Evolutionary conservation across 2,888 invertebrate species (phyloP), one percentile per base, ranked within the genome.

Genomic region (Drosophila trichaetosa): DNA sequence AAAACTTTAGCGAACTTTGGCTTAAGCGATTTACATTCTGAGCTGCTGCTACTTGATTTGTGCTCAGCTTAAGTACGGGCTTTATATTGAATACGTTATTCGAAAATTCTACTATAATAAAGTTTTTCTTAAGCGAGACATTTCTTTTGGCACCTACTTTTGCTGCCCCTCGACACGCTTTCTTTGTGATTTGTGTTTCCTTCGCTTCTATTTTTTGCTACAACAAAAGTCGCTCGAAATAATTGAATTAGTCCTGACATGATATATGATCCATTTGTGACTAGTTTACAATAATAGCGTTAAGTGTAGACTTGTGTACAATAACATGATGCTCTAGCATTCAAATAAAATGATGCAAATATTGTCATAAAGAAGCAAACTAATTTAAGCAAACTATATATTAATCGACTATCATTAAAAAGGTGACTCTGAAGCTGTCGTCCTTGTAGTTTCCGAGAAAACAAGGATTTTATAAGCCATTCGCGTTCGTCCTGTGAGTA

Each of bases 241-340:
- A 90, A 90, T 85, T 86, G 84, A 83, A 89, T 80, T 69, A 65
- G 56, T 34, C 58, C 7, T 31, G 64, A 61, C 66, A 75, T 83
- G 86, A 88, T 82, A 87, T 75, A 87, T 82, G 65, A 52, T 62
- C 48, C 62, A 52, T 57, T 67, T 56, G 48, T 54, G 36, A 31
- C 13, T 62, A 57, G 66, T 21, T 52, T 31, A 29, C 34, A n/a
- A 24, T 53, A 42, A 60, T 31, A 27, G 10, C 31, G 21, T 38
- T 29, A 51, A 77, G 76, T 76, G 57, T 59, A 40, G 53, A 24
- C 33, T 40, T 27, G 34, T 27, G 57, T 53, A 71, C 13, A 18
- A n/a, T n/a, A n/a, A 61, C 24, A 38, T 21, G 36, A n/a, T 34
- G 21, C 13, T 16, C 18, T 49, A 16, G 11, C 34, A 46, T 21